These are phyloP conservation scores for Blera fallax DNA, from an alignment of 2,888 invertebrate species.

Conservation along the genomic window DNA sequence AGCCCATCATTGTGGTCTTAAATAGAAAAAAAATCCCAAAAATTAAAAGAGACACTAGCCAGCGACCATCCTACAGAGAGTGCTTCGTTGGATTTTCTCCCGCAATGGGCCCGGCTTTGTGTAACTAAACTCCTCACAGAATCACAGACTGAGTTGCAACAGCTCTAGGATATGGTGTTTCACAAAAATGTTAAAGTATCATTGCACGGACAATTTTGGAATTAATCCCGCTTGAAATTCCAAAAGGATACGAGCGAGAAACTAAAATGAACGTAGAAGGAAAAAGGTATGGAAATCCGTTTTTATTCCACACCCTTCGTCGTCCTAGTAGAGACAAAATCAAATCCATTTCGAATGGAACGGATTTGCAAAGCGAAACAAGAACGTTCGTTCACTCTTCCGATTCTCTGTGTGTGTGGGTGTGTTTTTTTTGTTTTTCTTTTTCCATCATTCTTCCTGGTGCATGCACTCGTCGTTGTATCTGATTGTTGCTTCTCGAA, in stretches of 20 bases:
- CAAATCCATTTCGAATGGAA: slow-evolving; percentile 60
- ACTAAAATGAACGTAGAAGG: slow-evolving; percentile 4
- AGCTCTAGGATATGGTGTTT: slow-evolving; percentile 14
- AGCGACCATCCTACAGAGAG: neutral
- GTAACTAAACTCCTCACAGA: slow-evolving; percentile 44
- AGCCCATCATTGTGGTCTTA: slow-evolving; percentile 48
- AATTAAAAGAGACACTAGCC: slow-evolving; percentile 12
- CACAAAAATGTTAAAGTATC: slow-evolving; percentile 38
- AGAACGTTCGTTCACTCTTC: neutral
- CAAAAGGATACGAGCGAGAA: slow-evolving; percentile 21
- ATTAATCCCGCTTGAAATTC: slow-evolving; percentile 53
- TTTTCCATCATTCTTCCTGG: neutral
- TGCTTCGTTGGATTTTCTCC: neutral
- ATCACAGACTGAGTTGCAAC: slow-evolving; percentile 18
- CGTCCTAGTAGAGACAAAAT: slow-evolving; percentile 24
- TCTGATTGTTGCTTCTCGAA: slow-evolving; percentile 54
- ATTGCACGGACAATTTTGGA: slow-evolving; percentile 55
- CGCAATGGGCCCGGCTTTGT: slow-evolving; percentile 16
- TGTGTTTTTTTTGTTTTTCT: slow-evolving; percentile 2
- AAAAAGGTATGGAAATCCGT: slow-evolving; percentile 22
- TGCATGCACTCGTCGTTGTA: slow-evolving; percentile 16
- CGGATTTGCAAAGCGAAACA: slow-evolving; percentile 52
- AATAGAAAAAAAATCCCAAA: slow-evolving; percentile 55
- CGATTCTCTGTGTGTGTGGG: no score
- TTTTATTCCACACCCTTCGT: slow-evolving; percentile 14